Evolutionary conservation across 2,888 invertebrate genomes (phyloP).

Genomic region (Adela reaumurella): DNA sequence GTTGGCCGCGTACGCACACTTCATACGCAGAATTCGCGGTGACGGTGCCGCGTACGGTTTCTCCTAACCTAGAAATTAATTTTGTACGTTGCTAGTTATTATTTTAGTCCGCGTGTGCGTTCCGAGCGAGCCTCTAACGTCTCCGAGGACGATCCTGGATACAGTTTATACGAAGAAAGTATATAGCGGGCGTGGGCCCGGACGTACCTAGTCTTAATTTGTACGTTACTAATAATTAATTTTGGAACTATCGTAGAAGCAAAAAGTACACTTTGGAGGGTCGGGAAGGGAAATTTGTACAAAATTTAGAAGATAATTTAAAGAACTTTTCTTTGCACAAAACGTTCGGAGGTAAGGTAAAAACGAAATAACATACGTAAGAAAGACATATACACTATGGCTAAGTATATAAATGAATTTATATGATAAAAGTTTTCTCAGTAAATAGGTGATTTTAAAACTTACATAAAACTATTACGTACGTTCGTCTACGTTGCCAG

Average conservation of each 20-base stretch:
- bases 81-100: background rate
- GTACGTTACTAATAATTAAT: background rate
- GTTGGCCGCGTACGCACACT: too few relatives aligned
- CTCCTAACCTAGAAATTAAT: background rate
- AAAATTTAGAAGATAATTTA: background rate
- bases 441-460: background rate
- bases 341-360: slow-evolving; percentile 32
- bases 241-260: background rate
- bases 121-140: background rate
- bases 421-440: slow-evolving; percentile 1
- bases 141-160: too few relatives aligned
- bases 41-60: background rate
- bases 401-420: slow-evolving; percentile 1
- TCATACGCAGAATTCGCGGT: too few relatives aligned
- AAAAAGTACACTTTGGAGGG: background rate
- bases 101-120: background rate
- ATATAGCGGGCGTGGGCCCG: background rate
- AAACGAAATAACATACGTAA: slow-evolving; percentile 53
- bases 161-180: background rate
- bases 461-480: background rate
- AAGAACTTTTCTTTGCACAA: slow-evolving; percentile 1
- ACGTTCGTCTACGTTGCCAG: background rate
- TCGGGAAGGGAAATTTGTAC: background rate
- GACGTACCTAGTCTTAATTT: background rate
- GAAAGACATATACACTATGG: slow-evolving; percentile 52